These are phyloP conservation scores for Meda fulgida DNA, from an alignment of 2,797 vertebrate genomes.

Conservation along the genomic window DNA sequence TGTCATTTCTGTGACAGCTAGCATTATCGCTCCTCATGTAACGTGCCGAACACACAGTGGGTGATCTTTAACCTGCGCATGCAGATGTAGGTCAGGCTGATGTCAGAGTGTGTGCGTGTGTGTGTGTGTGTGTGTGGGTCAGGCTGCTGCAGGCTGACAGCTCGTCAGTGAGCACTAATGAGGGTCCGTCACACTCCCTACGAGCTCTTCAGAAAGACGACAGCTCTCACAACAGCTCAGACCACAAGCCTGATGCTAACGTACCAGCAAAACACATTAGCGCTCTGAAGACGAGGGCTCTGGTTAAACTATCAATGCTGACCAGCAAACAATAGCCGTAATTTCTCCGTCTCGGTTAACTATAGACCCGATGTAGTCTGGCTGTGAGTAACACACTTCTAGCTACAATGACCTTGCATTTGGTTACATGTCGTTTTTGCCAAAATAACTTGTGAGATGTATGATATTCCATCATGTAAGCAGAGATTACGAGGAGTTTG, in stretches of 20 bases:
- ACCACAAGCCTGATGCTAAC: slow-evolving; percentile 32
- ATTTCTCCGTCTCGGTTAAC: no score
- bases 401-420: no score
- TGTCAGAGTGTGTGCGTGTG: slow-evolving; percentile 49
- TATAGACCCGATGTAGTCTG: no score
- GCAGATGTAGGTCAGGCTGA: slow-evolving; percentile 76
- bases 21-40: not conserved
- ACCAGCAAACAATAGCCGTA: no score
- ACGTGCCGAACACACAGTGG: not conserved
- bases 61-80: slow-evolving; percentile 49
- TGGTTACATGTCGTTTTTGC: no score
- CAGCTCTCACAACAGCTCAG: slow-evolving; percentile 42
- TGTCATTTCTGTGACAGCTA: not conserved
- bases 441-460: no score
- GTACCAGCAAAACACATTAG: slow-evolving; percentile 56
- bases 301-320: slow-evolving; percentile 9
- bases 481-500: no score
- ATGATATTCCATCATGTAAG: no score
- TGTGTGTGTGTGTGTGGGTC: slow-evolving; percentile 20
- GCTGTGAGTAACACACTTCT: no score
- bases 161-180: slow-evolving; percentile 61
- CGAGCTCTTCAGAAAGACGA: slow-evolving; percentile 43
- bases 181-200: slow-evolving; percentile 57
- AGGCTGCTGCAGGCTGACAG: slow-evolving; percentile 58
- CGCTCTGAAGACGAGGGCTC: slow-evolving; percentile 20